phyloP scores from a whole-genome alignment of 2,113 vertebrate species.

The Gasterosteus nipponicus region DNA sequence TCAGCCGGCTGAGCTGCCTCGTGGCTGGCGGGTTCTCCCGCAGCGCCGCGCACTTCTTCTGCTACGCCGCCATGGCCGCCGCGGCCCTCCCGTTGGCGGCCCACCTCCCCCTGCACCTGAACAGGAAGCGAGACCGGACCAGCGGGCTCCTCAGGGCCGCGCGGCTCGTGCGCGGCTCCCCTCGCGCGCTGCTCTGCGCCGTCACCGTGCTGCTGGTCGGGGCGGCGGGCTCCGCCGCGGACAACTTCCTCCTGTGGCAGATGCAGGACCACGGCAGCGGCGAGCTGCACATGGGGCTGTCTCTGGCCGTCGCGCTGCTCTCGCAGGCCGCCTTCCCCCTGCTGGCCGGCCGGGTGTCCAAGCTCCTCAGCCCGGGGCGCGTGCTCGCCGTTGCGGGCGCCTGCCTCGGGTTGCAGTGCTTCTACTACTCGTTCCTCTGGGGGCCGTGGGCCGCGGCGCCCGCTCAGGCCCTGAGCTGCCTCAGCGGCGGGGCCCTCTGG shows the following conservation, averaged over 20 bases:
- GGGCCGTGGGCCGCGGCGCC: slow-evolving; percentile 83
- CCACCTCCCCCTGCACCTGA: slow-evolving; percentile 80
- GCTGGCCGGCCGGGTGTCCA: slow-evolving; percentile 68
- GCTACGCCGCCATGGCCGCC: slow-evolving; percentile 68
- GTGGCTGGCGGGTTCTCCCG: slow-evolving; percentile 31
- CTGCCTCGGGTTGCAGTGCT: slow-evolving; percentile 80
- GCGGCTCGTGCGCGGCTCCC: slow-evolving; percentile 77
- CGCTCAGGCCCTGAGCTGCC: slow-evolving; percentile 79
- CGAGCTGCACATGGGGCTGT: slow-evolving; percentile 87
- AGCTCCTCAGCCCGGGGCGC: slow-evolving; percentile 69
- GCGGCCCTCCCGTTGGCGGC: slow-evolving; percentile 68
- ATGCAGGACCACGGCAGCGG: slow-evolving; percentile 85
- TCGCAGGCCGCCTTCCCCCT: slow-evolving; percentile 81
- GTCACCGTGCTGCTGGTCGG: slow-evolving; percentile 82
- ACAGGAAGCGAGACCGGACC: slow-evolving; percentile 61
- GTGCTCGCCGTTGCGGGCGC: slow-evolving; percentile 72
- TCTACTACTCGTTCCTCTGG: slow-evolving; percentile 89
- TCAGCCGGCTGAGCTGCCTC: slow-evolving; percentile 80
- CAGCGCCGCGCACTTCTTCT: slow-evolving; percentile 82
- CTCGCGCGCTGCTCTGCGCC: slow-evolving; percentile 77
- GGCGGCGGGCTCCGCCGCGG: slow-evolving; percentile 56
- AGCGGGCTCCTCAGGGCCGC: slow-evolving; percentile 79
- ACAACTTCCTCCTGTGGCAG: slow-evolving; percentile 91
- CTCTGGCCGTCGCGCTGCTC: slow-evolving; percentile 76
- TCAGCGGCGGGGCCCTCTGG: slow-evolving; percentile 83